Percentiles rank a stretch among this genome's conserved stretches.
Conservation (phyloP, 2,113 vertebrate species). For the chimpanzee (Pan troglodytes) region NHGRI_mPanTro3-v2.1_pri NC_072413.2:95912501-95913000, state of each 20-base stretch:
- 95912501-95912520: background rate
- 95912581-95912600: background rate
- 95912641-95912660: background rate
- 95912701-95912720: background rate
- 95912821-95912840: rapidly evolving
- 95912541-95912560: background rate
- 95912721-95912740: background rate
- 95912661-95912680: background rate
- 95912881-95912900: rapidly evolving
- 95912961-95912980: background rate
- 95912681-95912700: too few species aligned
- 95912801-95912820: background rate
- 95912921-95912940: rapidly evolving
- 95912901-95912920: too few species aligned
- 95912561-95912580: background rate
- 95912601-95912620: background rate
- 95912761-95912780: background rate
- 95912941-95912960: rapidly evolving
- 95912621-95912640: rapidly evolving
- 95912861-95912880: background rate
- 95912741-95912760: rapidly evolving
- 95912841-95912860: background rate
- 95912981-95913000: rapidly evolving
- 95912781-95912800: background rate
- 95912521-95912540: background rate